Evolutionary conservation across 2,888 invertebrate species (phyloP), one percentile per base, ranked within the genome.

Genomic region (Tetanocera ferruginea): DNA sequence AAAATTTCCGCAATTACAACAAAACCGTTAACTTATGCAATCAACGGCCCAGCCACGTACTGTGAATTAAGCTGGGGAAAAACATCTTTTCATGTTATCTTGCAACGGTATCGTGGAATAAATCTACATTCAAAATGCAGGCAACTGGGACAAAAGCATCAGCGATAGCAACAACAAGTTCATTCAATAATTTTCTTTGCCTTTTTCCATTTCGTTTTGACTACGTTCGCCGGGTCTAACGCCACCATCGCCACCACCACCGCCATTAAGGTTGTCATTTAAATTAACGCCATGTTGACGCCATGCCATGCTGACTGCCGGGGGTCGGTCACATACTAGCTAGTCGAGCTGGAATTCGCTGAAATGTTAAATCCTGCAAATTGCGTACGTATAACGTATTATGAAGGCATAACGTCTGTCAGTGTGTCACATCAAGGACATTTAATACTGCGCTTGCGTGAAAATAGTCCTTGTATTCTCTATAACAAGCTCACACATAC

Each of bases 391-490:
- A 70, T 23, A 17, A 8, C 17, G 23, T 23, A 28, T 25, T 34
- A 55, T 3, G 55, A 23, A 64, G 34, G 64, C 64, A 64, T n/a
- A 19, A 31, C 28, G 19, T 67, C 55, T 55, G 55, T n/a, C 28
- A 60, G 23, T 67, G 78, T 78, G 75, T 76, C 71, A 75, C 43
- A 72, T 71, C 78, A 78, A 78, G 78, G 78, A 71, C 78, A 57
- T 76, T 74, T 11, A 19, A 25, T 1, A 75, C 23, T 6, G 66
- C 78, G 78, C 60, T 23, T 78, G 78, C 78, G 78, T 76, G 19
- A 31, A 19, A 74, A 69, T 69, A 9, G 60, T 51, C 31, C 64
- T 60, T 72, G 19, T 37, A 4, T 8, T 60, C 60, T 23, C 11
- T 60, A 60, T 25, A 57, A 60, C 11, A 28, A 14, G 19, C 5